Evolutionary conservation across 2,113 vertebrate genomes (phyloP).

Genomic region (Hemiprocne comata): DNA sequence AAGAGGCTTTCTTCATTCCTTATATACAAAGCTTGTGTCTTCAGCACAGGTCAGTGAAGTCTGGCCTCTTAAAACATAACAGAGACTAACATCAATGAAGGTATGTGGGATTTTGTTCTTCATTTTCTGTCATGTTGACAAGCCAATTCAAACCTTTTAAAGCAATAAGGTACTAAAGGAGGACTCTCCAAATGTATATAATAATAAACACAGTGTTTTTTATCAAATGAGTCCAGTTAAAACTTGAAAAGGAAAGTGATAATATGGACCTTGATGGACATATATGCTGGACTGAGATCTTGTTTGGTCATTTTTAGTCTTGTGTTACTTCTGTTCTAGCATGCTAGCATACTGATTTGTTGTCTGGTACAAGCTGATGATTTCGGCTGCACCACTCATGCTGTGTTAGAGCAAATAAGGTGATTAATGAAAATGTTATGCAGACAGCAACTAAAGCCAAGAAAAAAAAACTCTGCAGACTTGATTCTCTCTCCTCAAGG

Average conservation of each 20-base stretch:
- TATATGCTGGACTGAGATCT: background rate
- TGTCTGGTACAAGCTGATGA: background rate
- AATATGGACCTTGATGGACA: background rate
- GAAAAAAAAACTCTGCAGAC: background rate
- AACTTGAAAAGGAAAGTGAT: background rate
- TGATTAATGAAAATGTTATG: conserved; percentile 44
- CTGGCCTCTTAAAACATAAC: background rate
- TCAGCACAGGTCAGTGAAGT: background rate
- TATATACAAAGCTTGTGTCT: background rate
- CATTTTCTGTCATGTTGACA: background rate
- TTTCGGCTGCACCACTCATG: background rate
- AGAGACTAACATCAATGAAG: background rate
- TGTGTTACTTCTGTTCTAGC: background rate
- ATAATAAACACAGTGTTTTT: background rate
- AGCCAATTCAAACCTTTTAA: background rate
- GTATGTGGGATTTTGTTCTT: background rate
- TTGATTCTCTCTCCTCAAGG: background rate
- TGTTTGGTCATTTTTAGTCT: background rate
- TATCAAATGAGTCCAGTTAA: background rate
- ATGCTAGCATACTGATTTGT: background rate
- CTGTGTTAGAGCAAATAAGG: background rate
- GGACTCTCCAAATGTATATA: background rate
- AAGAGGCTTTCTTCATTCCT: conserved; percentile 2
- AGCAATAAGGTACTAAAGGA: background rate
- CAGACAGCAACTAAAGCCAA: conserved; percentile 30